Base-by-base conservation (phyloP, 2,888 invertebrate genomes). In the Lasius platythorax region DNA sequence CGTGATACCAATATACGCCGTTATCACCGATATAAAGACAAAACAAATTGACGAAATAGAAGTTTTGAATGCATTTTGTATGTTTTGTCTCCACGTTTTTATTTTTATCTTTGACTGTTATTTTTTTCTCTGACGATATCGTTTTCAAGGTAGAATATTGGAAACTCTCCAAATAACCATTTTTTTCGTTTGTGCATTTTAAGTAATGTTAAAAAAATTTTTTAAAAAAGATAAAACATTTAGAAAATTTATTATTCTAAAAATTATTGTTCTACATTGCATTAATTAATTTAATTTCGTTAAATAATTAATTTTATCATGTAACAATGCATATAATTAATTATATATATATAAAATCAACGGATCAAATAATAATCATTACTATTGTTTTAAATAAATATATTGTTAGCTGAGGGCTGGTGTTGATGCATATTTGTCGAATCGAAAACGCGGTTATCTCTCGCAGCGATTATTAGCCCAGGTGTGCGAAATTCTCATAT, bases 401-500 rank as follows among this genome's bases (percentile, higher is more conserved):
- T 43, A 68, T 53, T 28, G 18, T n/a, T 12, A 30, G 2, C 28
- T 18, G n/a, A 2, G 37, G 15, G 15, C 11, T 28, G n/a, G 5
- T 70, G n/a, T 76, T 53, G 37, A 50, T 76, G 79, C 30, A 72
- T 78, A 70, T n/a, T 53, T 12, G 53, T n/a, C 33, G 33, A 73
- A 46, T 0, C 12, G 61, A 33, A 61, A 33, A 8, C 46, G 83
- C 74, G 79, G 82, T 92, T 91, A 91, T 91, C 88, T 90, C 87
- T 90, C 78, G 68, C 70, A 73, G 67, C 72, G 70, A 84, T 86
- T 87, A 82, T 89, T 89, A 88, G 79, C 53, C 18, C 91, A 92
- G 89, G 87, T 92, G 87, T 92, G 92, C 64, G 76, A 74, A 76
- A 82, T 92, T 92, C 92, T 87, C 92, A 92, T 53, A 53, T 83